phyloP scores from a whole-genome alignment of 2,888 invertebrate species.

The Acrobasis suavella region DNA sequence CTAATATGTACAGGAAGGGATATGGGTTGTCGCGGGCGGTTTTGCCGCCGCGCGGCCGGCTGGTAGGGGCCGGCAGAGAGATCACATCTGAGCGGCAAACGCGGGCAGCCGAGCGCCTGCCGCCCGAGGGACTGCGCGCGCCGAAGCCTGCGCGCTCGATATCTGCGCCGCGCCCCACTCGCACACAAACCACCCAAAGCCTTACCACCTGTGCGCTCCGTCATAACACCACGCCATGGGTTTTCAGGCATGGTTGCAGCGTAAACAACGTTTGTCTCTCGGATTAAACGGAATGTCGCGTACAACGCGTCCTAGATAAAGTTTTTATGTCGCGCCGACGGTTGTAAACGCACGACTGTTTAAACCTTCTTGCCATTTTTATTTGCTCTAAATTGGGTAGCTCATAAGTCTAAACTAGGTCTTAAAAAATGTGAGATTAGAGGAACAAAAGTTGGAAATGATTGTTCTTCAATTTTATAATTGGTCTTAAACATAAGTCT shows the following conservation, averaged over 20 bases:
- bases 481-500: too few species aligned
- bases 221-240: constrained; percentile 72
- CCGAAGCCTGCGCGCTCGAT: constrained; percentile 55
- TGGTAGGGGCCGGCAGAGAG: constrained; percentile 27
- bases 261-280: constrained; percentile 29
- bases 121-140: constrained; percentile 63
- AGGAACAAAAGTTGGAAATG: too few species aligned
- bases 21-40: constrained; percentile 29
- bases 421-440: too few species aligned
- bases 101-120: constrained; percentile 55
- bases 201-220: constrained; percentile 78
- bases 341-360: not conserved
- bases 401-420: too few species aligned
- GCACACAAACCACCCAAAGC: constrained; percentile 40
- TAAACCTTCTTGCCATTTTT: not conserved
- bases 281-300: constrained; percentile 17
- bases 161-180: constrained; percentile 68
- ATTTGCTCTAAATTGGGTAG: not conserved
- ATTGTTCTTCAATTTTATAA: too few species aligned
- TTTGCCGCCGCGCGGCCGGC: constrained; percentile 30
- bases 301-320: constrained; percentile 14
- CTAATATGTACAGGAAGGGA: constrained; percentile 34
- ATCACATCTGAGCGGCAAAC: constrained; percentile 54
- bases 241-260: constrained; percentile 37
- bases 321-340: constrained; percentile 14